These are phyloP conservation scores for Alcis repandata DNA, from an alignment of 2,888 invertebrate species.

Conservation along the genomic window DNA sequence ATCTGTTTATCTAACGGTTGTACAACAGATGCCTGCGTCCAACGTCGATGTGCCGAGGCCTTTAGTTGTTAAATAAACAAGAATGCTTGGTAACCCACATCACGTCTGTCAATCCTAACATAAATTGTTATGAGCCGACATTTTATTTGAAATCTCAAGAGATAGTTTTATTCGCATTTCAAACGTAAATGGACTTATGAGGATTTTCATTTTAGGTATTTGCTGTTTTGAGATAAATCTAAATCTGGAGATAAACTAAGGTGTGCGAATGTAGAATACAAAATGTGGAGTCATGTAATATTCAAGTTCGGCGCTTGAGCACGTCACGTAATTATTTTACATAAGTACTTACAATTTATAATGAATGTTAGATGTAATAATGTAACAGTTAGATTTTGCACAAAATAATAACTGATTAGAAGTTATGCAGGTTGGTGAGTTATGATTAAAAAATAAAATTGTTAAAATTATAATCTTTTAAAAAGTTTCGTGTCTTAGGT, in stretches of 20 bases:
- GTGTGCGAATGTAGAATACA: background rate
- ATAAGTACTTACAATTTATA: no score
- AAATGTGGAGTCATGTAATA: background rate
- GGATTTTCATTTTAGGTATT: constrained; percentile 21
- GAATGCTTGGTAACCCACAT: constrained; percentile 50
- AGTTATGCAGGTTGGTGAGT: no score
- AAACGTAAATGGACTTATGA: constrained; percentile 25
- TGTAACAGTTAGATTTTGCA: no score
- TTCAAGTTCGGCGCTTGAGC: background rate
- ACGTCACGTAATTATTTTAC: no score
- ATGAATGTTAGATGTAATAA: no score
- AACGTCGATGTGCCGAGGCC: background rate
- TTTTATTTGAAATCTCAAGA: constrained; percentile 40
- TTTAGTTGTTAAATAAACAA: constrained; percentile 45
- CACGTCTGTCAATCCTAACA: constrained; percentile 52
- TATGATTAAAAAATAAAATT: no score
- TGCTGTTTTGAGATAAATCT: constrained; percentile 13
- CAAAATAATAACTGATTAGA: no score
- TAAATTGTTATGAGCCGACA: constrained; percentile 51
- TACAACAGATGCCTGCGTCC: background rate
- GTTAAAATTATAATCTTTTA: no score
- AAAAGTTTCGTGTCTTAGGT: no score
- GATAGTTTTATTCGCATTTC: constrained; percentile 40
- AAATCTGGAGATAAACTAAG: constrained; percentile 3
- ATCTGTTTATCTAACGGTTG: no score